Evolutionary conservation across 2,888 invertebrate genomes (phyloP).

Genomic region (Spicauda simplicius): DNA sequence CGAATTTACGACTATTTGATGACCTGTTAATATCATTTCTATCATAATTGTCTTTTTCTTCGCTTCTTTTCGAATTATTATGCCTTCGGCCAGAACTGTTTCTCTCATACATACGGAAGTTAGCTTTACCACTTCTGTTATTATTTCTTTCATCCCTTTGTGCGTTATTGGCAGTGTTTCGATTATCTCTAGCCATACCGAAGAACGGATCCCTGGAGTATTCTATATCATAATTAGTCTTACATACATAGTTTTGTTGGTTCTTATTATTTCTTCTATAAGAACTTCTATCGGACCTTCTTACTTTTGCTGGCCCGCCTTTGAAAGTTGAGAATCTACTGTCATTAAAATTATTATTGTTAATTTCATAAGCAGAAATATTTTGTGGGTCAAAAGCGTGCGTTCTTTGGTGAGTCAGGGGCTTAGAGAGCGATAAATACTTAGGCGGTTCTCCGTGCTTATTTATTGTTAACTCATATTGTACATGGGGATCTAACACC

Average conservation of each 20-base stretch:
- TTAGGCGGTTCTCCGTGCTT: conserved; percentile 82
- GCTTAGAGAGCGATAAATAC: conserved; percentile 80
- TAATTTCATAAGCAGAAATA: conserved; percentile 63
- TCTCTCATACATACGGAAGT: conserved; percentile 63
- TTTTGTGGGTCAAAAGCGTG: conserved; percentile 71
- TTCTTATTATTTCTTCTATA: conserved; percentile 52
- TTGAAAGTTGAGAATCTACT: conserved; percentile 68
- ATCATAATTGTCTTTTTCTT: conserved; percentile 45
- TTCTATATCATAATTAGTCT: conserved; percentile 73
- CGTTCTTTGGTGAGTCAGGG: conserved; percentile 80
- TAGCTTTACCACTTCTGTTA: conserved; percentile 12
- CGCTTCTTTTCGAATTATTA: conserved; percentile 46
- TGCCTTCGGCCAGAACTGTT: conserved; percentile 62
- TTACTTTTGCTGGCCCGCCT: conserved; percentile 59
- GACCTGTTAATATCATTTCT: conserved; percentile 53
- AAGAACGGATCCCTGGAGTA: conserved; percentile 74
- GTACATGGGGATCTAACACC: conserved; percentile 82
- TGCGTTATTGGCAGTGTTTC: conserved; percentile 37
- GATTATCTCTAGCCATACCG: conserved; percentile 56
- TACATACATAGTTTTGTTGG: conserved; percentile 59
- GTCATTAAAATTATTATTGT: conserved; percentile 60
- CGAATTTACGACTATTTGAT: conserved; percentile 56
- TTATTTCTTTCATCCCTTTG: conserved; percentile 24
- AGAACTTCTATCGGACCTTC: conserved; percentile 66
- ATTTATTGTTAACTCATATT: conserved; percentile 83